Evolutionary conservation across 2,888 invertebrate species (phyloP).

Genomic region (Drosophila neutralis): DNA sequence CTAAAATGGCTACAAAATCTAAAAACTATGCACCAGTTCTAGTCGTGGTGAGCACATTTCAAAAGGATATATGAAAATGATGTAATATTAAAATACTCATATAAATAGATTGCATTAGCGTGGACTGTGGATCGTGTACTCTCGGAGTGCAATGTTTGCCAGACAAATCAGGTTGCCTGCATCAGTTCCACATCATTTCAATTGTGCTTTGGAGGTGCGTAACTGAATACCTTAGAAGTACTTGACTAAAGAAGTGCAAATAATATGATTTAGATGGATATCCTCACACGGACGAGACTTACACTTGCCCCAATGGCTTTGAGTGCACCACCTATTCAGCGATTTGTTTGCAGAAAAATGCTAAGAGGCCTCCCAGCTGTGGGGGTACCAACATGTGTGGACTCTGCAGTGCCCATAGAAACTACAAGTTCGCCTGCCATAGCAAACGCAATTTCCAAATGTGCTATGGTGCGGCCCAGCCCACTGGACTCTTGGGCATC

Average conservation of each 20-base stretch:
- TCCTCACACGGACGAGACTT: constrained; percentile 70
- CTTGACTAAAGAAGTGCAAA: not conserved
- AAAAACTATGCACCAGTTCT: constrained; percentile 9
- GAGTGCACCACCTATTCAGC: constrained; percentile 76
- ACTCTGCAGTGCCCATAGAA: constrained; percentile 78
- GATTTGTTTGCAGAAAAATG: constrained; percentile 78
- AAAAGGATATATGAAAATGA: not conserved
- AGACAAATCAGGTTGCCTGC: constrained; percentile 79
- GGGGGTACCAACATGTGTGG: constrained; percentile 82
- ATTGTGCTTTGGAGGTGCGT: constrained; percentile 79
- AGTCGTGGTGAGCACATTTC: constrained; percentile 26
- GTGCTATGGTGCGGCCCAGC: constrained; percentile 80
- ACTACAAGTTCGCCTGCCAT: constrained; percentile 79
- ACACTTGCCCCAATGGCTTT: constrained; percentile 77
- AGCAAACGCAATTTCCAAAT: constrained; percentile 78
- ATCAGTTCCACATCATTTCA: constrained; percentile 82
- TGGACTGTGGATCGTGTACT: constrained; percentile 25
- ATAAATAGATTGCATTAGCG: constrained; percentile 37
- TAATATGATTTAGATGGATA: constrained; percentile 47
- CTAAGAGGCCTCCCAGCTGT: constrained; percentile 74
- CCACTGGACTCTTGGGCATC: constrained; percentile 71
- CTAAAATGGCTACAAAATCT: constrained; percentile 26
- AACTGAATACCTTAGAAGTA: not conserved
- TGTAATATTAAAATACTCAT: not conserved
- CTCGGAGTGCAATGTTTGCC: constrained; percentile 79